Conservation (phyloP, 2,888 invertebrate genomes). For the Caenorhabditis sulstoni region DNA sequence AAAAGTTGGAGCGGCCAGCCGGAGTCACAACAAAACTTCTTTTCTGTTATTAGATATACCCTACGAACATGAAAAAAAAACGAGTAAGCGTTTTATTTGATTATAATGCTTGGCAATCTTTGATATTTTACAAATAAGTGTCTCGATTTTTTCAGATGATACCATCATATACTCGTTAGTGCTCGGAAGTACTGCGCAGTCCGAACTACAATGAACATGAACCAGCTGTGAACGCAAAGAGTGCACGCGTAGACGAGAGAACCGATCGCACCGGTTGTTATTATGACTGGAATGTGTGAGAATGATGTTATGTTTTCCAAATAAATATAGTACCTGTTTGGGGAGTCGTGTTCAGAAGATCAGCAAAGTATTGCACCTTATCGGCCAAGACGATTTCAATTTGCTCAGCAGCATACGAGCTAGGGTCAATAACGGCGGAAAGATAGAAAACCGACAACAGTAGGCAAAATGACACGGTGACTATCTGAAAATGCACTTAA, state of each 20-base stretch:
- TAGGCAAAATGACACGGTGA: slow-evolving; percentile 62
- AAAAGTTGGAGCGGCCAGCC: too few species aligned
- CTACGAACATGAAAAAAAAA: background rate
- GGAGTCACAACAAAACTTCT: too few species aligned
- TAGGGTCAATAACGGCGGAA: slow-evolving; percentile 60
- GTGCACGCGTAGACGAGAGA: slow-evolving; percentile 62
- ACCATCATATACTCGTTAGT: slow-evolving; percentile 37
- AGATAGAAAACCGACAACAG: slow-evolving; percentile 63
- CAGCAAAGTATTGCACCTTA: slow-evolving; percentile 63
- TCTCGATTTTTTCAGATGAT: background rate
- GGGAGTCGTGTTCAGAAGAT: slow-evolving; percentile 54
- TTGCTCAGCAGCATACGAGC: slow-evolving; percentile 63
- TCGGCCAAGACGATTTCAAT: slow-evolving; percentile 63
- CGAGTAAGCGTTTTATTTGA: slow-evolving; percentile 15
- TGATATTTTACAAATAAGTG: slow-evolving; percentile 1
- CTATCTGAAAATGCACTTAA: slow-evolving; percentile 59
- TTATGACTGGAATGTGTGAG: slow-evolving; percentile 53
- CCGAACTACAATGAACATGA: slow-evolving; percentile 67
- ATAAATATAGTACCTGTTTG: slow-evolving; percentile 43
- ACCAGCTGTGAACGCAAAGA: slow-evolving; percentile 65
- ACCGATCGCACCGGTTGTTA: slow-evolving; percentile 55
- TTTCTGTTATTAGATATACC: too few species aligned
- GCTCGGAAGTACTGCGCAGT: slow-evolving; percentile 66
- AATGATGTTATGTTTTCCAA: too few species aligned
- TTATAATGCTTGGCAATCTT: background rate